These are phyloP conservation scores for Eonycteris spelaea DNA, from an alignment of 2,113 vertebrate species.

Conservation along the genomic window DNA sequence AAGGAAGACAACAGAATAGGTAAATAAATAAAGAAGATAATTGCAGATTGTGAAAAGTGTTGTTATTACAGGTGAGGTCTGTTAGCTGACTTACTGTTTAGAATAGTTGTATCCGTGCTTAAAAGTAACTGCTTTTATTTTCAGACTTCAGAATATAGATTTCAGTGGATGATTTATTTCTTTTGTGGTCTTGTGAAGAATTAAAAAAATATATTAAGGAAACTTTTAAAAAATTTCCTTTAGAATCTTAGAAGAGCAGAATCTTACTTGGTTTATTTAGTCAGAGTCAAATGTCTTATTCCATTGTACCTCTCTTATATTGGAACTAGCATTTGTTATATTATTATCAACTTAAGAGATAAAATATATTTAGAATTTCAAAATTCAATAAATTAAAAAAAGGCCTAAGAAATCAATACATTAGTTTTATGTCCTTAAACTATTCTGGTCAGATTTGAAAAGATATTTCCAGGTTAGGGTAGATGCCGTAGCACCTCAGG, in stretches of 20 bases:
- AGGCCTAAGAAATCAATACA: not conserved
- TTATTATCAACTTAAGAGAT: not conserved
- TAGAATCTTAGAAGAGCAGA: not conserved
- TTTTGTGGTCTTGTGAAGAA: not conserved
- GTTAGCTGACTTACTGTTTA: not conserved
- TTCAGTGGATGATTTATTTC: not conserved
- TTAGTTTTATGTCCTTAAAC: not conserved
- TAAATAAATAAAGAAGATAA: not conserved
- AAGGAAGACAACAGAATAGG: not conserved
- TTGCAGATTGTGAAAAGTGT: not conserved
- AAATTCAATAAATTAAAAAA: not conserved
- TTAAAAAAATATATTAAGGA: not conserved
- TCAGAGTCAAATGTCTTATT: not conserved
- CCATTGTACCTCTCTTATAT: accelerated
- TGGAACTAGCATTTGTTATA: not conserved
- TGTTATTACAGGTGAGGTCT: not conserved
- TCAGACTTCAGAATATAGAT: not conserved
- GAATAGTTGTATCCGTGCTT: not conserved
- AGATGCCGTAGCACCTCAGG: not conserved
- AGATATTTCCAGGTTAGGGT: not conserved
- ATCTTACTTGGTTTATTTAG: not conserved
- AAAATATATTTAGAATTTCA: not conserved
- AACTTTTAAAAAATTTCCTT: not conserved
- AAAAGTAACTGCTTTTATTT: not conserved
- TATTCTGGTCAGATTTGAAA: not conserved